Percentiles rank a stretch among this genome's conserved stretches.
Evolutionary conservation across 1,140 invertebrate genomes (phyloP).

Genomic region (Pseudachorutes palmiensis): DNA sequence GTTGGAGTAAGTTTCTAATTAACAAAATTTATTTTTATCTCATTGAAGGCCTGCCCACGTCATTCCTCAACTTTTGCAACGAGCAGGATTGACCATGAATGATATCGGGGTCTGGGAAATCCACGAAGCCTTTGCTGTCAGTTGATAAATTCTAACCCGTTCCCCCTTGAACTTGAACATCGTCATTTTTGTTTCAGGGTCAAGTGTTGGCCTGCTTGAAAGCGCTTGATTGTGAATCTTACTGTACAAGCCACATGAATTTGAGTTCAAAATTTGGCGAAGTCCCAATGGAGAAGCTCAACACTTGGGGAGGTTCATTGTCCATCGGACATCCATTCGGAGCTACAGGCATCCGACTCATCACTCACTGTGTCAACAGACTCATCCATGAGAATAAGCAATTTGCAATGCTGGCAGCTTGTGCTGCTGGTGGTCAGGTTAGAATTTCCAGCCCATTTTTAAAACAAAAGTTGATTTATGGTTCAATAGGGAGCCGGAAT

Average conservation of each 20-base stretch:
- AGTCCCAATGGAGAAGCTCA: constrained; percentile 86
- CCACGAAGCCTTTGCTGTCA: constrained; percentile 98
- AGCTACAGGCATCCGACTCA: constrained; percentile 78
- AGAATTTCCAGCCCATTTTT: constrained; percentile 19
- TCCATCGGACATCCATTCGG: constrained; percentile 99
- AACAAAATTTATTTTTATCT: not conserved
- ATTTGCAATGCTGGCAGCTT: constrained; percentile 89
- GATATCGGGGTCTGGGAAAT: constrained; percentile 98
- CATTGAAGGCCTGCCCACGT: constrained; percentile 70
- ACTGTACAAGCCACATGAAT: constrained; percentile 83
- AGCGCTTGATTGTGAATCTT: constrained; percentile 95
- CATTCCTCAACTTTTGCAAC: constrained; percentile 80
- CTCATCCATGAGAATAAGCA: constrained; percentile 89
- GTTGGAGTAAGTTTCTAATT: not conserved
- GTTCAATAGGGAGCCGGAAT: constrained; percentile 80
- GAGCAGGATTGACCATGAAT: constrained; percentile 72
- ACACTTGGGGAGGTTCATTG: constrained; percentile 94
- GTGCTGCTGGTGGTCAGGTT: constrained; percentile 89
- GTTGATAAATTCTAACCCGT: too few relatives aligned
- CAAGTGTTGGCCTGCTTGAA: constrained; percentile 97
- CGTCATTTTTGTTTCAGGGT: too few relatives aligned
- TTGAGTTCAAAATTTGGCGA: constrained; percentile 71
- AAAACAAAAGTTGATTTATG: constrained; percentile 21
- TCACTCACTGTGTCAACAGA: constrained; percentile 79
- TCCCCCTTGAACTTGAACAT: too few relatives aligned